phyloP scores from a whole-genome alignment of 2,888 invertebrate genomes.

The Rambutsinella grinnellia region DNA sequence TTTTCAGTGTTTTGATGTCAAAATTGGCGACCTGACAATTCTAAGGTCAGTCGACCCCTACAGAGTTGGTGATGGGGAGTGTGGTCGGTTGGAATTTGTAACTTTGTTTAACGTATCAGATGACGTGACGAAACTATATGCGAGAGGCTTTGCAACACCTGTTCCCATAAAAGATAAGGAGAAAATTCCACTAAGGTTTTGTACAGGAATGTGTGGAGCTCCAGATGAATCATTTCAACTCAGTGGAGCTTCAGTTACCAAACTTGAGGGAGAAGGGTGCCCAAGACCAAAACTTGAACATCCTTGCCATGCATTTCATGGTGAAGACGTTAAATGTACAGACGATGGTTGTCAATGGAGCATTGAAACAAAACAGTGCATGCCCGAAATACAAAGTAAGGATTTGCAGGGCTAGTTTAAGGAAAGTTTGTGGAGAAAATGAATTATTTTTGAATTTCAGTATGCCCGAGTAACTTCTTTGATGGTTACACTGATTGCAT shows the following conservation, averaged over 20 bases:
- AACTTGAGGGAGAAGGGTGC: too few relatives aligned
- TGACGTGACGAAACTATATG: neutral
- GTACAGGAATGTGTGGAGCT: neutral
- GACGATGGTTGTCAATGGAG: too few relatives aligned
- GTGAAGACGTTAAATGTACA: too few relatives aligned
- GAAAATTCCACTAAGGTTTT: neutral
- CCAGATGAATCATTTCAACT: neutral
- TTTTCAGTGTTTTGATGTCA: neutral
- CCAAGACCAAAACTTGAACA: too few relatives aligned
- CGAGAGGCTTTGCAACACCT: neutral
- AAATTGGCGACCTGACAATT: neutral
- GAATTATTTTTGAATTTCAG: too few relatives aligned
- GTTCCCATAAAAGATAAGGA: neutral
- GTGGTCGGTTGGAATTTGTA: neutral
- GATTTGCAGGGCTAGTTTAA: too few relatives aligned
- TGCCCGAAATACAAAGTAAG: too few relatives aligned
- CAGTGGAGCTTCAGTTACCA: neutral
- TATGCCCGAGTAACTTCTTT: too few relatives aligned
- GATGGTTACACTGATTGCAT: too few relatives aligned
- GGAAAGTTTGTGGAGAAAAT: too few relatives aligned
- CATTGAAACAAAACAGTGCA: too few relatives aligned
- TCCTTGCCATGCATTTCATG: too few relatives aligned
- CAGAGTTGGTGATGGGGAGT: neutral
- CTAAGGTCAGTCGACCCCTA: neutral
- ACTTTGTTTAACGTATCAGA: neutral